Evolutionary conservation across 2,797 vertebrate genomes (phyloP), one percentile per base, ranked within the genome.

Genomic region (Morelia viridis): DNA sequence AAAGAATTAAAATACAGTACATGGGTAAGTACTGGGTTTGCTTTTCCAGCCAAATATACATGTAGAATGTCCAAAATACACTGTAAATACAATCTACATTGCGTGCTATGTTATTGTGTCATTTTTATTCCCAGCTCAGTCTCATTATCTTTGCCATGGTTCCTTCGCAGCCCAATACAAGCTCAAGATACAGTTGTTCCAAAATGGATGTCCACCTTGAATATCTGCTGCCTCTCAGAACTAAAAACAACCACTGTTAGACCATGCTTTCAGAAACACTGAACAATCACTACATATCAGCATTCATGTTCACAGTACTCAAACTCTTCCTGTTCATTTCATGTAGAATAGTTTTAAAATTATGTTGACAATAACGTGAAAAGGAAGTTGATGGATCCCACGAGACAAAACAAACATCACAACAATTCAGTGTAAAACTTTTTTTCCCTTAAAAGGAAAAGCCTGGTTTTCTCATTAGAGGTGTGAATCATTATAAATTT

Each of bases 401-500:
- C 0, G 28, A 68, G 35, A 80, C 19, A 57, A 35, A 84, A 89
- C 80, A 92, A 89, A 62, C 7, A 88, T 31, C 68, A 62, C n/a
- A 61, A 84, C 88, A 85, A 76, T 26, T n/a, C 57, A 90, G 91
- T 6, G 1, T 22, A 61, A 94, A 89, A 50, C 2, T 93, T 84
- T 41, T 89, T 85, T 83, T 3, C 31, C 87, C 65, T 61, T 91
- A 62, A 28, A 80, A 88, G 92, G 83, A 71, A 93, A 22, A 8
- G 88, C 85, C 91, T 94, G 64, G 60, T 71, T 88, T 95, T 93
- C 5, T 90, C 35, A 84, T 91, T 65, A 92, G 58, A 68, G 60
- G 65, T 84, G 76, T 5, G 57, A 8, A n/a, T 92, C 62, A 64
- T 93, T 88, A 41, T 5, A 10, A 31, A 5, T 61, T 90, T 93